Base-by-base conservation (phyloP, 2,797 vertebrate genomes). In the Microctenopoma steveboyesi region DNA sequence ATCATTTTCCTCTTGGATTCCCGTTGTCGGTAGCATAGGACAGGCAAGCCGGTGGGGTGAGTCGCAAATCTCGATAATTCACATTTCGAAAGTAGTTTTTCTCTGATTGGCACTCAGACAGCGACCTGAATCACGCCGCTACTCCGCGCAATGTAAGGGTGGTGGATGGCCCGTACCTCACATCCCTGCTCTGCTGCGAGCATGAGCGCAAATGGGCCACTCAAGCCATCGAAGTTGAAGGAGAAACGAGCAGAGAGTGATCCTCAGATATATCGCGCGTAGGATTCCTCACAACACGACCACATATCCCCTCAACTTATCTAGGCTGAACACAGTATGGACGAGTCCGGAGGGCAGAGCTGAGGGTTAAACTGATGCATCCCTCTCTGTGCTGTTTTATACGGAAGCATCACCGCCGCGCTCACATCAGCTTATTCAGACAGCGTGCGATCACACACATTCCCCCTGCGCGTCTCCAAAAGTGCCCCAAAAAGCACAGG, bases 181-280 rank as follows among this genome's bases (percentile, higher is more conserved):
- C 91, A 90, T 90, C 83, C 80, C 87, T 92, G 86, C 85, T 81
- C 84, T 87, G 85, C 85, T 87, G 86, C 85, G 49, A 89, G 83
- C 89, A 91, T 87, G 85, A 91, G 89, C 89, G 88, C 89, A 86
- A 91, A 83, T 81, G 85, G 86, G 86, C 84, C 87, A 87, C 88
- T 90, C 86, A 86, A 90, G 88, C 87, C 91, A 90, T 91, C 81
- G 84, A 92, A 93, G 91, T 93, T 93, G 85, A 82, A 84, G 75
- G 57, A 61, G 67, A 78, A 55, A 33, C 72, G 71, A 71, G 69
- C 50, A 65, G 73, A 50, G 69, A 58, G 71, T 78, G 75, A 80
- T 89, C 85, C 85, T 87, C 79, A 64, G 71, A 78, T 85, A 81
- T 81, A 81, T 71, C 74, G 86, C 58, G 82, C 78, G 71, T 43